phyloP scores from a whole-genome alignment of 2,888 invertebrate genomes.

The Dynastes hyllus region DNA sequence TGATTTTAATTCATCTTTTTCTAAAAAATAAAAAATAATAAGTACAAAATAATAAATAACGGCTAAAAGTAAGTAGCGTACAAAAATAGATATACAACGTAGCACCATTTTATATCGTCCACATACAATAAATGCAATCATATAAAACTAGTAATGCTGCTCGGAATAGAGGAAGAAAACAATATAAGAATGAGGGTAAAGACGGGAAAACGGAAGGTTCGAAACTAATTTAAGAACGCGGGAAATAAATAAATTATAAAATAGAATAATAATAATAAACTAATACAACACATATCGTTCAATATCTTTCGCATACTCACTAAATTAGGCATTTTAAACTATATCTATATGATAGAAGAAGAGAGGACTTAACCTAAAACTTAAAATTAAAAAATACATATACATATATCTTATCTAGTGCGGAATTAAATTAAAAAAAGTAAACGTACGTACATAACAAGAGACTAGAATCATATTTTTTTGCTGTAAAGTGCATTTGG shows the following conservation, averaged over 20 bases:
- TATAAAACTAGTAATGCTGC: constrained; percentile 44
- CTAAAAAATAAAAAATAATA: constrained; percentile 31
- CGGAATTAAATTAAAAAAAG: constrained; percentile 11
- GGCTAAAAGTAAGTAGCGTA: constrained; percentile 35
- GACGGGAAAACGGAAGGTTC: neutral
- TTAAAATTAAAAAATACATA: neutral
- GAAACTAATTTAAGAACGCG: neutral
- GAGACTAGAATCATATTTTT: constrained; percentile 43
- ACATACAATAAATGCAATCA: neutral
- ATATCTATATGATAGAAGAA: no score
- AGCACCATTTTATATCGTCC: constrained; percentile 29
- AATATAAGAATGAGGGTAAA: neutral
- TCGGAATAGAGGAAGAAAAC: neutral
- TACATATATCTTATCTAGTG: constrained; percentile 15
- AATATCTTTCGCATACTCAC: constrained; percentile 1
- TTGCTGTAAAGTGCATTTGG: neutral
- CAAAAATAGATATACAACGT: constrained; percentile 34
- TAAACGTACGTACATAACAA: constrained; percentile 14
- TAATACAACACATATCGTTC: neutral
- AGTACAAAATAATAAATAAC: constrained; percentile 42
- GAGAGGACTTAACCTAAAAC: neutral
- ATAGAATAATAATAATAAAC: neutral
- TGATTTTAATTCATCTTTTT: constrained; percentile 16
- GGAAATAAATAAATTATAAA: constrained; percentile 11
- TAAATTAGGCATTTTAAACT: neutral